Percentiles rank a stretch among this genome's conserved stretches.
phyloP scores from a whole-genome alignment of 1,140 invertebrate genomes.

The Drosophila obscura region DNA sequence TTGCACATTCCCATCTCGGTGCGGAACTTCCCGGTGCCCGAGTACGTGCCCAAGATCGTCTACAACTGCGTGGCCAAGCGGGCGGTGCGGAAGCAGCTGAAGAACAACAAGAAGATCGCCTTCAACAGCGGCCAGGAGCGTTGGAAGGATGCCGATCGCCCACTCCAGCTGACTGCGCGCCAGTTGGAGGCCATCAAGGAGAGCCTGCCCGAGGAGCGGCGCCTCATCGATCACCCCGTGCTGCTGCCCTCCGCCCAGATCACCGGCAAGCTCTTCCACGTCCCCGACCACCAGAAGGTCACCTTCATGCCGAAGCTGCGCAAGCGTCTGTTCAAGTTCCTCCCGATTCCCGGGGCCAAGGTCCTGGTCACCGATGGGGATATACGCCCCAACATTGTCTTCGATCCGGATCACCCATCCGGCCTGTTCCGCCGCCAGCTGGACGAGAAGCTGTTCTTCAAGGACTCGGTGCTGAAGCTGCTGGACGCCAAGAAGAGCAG shows the following conservation, averaged over 20 bases:
- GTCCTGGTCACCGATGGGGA: slow-evolving; percentile 71
- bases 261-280: slow-evolving; percentile 32
- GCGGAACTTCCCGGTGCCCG: slow-evolving; percentile 15
- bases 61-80: slow-evolving; percentile 71
- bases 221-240: slow-evolving; percentile 53
- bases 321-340: slow-evolving; percentile 73
- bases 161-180: slow-evolving; percentile 45
- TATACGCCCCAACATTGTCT: slow-evolving; percentile 55
- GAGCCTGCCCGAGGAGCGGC: slow-evolving; percentile 51
- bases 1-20: slow-evolving; percentile 25
- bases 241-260: slow-evolving; percentile 29
- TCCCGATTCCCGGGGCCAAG: slow-evolving; percentile 66
- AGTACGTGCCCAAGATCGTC: slow-evolving; percentile 49
- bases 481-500: slow-evolving; percentile 15
- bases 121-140: slow-evolving; percentile 74
- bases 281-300: slow-evolving; percentile 56
- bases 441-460: slow-evolving; percentile 52
- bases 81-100: slow-evolving; percentile 61
- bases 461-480: slow-evolving; percentile 45
- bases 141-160: slow-evolving; percentile 58
- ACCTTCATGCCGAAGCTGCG: slow-evolving; percentile 65
- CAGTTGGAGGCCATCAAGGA: slow-evolving; percentile 65
- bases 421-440: slow-evolving; percentile 51
- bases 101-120: slow-evolving; percentile 78
- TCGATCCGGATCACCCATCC: slow-evolving; percentile 58